Evolutionary conservation across 2,113 vertebrate species (phyloP), one percentile per base, ranked within the genome.

Genomic region (Microcebus lehilahytsara): DNA sequence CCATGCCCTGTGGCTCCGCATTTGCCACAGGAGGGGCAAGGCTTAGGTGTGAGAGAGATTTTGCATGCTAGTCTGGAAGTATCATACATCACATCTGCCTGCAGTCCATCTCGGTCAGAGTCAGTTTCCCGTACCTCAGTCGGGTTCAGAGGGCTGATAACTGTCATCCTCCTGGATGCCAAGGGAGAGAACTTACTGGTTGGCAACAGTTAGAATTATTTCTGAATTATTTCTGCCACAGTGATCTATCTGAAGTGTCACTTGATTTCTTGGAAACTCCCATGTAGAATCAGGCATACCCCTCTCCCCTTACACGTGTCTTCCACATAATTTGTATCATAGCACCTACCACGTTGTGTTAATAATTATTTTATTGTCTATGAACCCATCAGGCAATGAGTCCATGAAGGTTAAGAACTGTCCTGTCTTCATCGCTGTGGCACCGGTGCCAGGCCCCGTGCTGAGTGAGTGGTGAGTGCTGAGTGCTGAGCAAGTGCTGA

Each of bases 371-470:
- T 34, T 78, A 56, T 19, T 67, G 32, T 77, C 60, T 78, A 1
- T 25, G 34, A 37, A 40, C 78, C 46, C 1, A 0, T 16, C 34
- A 10, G 83, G 27, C 67, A 78, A 30, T 6, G 19, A 67, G 34
- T 4, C 13, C 62, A 32, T 67, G 4, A 1, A 14, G 71, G 49
- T 22, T 58, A 30, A 17, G 62, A 49, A 14, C 9, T 10, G 19
- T 8, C 25, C 78, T 6, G 2, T 58, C 19, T 30, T 64, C 6
- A 10, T 16, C 64, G 30, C 85, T 9, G 1, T 0, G 11, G 51
- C n/a, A 4, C 14, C 11, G 0, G n/a, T 58, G 51, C 42, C 27
- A 7, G 51, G 19, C 0, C 0, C 77, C 16, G 37, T 37, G 37
- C 37, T 37, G 37, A 37, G 37, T 37, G 37, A 37, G 37, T 37